A percentile compares a stretch with the other conserved stretches of the same genome.
Evolutionary conservation across 2,888 invertebrate species (phyloP).

Genomic region (Glyphotaelius pellucidus): DNA sequence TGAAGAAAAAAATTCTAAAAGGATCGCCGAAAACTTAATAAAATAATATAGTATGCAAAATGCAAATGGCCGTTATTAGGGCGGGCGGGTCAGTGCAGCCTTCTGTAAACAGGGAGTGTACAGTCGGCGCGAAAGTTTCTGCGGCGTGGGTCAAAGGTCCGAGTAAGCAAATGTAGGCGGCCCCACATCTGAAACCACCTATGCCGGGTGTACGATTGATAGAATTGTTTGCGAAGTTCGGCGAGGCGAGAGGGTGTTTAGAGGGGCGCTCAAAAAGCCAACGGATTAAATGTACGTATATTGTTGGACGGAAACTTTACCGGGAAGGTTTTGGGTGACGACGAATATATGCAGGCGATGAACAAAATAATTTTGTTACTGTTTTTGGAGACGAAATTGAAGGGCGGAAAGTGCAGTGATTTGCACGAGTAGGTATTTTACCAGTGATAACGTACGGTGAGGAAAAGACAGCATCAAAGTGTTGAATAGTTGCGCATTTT

Average conservation of each 20-base stretch:
- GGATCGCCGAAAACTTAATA: slow-evolving; percentile 51
- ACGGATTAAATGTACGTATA: slow-evolving; percentile 9
- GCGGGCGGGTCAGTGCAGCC: slow-evolving; percentile 62
- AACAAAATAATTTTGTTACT: not conserved
- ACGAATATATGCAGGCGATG: not conserved
- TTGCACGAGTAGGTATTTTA: not conserved
- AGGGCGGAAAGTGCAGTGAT: not conserved
- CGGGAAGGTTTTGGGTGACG: not conserved
- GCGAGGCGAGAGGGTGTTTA: slow-evolving; percentile 37
- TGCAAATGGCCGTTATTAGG: slow-evolving; percentile 64
- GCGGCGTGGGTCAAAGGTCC: slow-evolving; percentile 20
- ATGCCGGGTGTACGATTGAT: slow-evolving; percentile 51
- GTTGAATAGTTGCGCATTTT: too few species aligned
- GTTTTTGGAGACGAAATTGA: not conserved
- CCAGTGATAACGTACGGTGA: not conserved
- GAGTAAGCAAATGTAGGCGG: not conserved
- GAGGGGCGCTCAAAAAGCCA: slow-evolving; percentile 20
- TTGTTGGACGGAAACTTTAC: not conserved
- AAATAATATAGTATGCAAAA: slow-evolving; percentile 42
- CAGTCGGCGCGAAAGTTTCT: slow-evolving; percentile 30
- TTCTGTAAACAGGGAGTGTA: slow-evolving; percentile 60
- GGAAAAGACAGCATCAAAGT: not conserved
- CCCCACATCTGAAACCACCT: not conserved
- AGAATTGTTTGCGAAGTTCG: slow-evolving; percentile 24
- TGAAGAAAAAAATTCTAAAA: not conserved